phyloP scores from a whole-genome alignment of 2,113 vertebrate species.

The Bufo bufo region DNA sequence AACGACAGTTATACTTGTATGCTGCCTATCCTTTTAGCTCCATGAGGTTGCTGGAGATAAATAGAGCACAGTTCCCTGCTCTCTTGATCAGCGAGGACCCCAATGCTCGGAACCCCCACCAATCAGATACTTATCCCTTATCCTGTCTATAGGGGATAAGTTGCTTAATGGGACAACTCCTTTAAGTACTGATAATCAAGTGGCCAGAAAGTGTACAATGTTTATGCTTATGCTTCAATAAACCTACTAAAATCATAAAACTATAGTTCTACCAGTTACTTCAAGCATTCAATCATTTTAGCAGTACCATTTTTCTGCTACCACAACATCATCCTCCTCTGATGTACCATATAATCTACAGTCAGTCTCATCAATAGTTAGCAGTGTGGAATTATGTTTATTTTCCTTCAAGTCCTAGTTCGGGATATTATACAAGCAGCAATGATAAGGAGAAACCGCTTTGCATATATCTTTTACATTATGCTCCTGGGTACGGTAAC shows the following conservation, averaged over 20 bases:
- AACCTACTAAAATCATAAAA: neutral
- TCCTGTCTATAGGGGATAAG: too few relatives aligned
- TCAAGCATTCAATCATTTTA: neutral
- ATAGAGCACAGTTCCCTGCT: too few relatives aligned
- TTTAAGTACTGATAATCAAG: neutral
- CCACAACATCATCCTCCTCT: neutral
- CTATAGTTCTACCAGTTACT: neutral
- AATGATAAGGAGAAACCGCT: neutral
- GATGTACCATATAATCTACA: neutral
- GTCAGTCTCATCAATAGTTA: neutral
- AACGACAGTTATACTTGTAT: too few relatives aligned
- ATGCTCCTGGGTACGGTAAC: neutral
- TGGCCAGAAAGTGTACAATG: neutral
- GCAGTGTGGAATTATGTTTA: neutral
- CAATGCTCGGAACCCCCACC: too few relatives aligned
- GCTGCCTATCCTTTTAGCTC: too few relatives aligned
- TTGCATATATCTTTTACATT: slow-evolving; percentile 5
- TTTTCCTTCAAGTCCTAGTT: neutral
- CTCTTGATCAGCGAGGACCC: too few relatives aligned
- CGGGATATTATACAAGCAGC: neutral
- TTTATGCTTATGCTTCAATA: neutral
- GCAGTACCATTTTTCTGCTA: neutral
- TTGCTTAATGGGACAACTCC: too few relatives aligned
- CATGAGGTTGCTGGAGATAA: too few relatives aligned
- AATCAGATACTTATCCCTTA: too few relatives aligned